Percentiles rank a stretch among this genome's conserved stretches.
phyloP scores from a whole-genome alignment of 2,113 vertebrate species.

The Holacanthus passer region DNA sequence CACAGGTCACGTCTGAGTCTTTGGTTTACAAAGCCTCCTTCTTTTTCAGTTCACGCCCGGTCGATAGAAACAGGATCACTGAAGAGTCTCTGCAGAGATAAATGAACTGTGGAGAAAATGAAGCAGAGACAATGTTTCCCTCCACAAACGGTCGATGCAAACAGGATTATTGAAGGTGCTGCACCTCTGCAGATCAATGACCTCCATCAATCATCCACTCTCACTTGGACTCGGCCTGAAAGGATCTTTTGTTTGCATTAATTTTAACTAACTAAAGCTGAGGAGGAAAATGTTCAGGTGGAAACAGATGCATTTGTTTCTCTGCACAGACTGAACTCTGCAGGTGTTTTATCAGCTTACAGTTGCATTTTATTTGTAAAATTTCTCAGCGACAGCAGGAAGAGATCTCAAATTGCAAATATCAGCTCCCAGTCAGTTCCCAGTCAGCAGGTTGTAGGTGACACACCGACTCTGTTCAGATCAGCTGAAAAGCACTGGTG shows the following conservation, averaged over 20 bases:
- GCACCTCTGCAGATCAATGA: neutral
- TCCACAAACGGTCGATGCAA: constrained; percentile 1
- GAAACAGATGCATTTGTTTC: too few relatives aligned
- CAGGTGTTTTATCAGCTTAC: too few relatives aligned
- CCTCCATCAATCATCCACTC: neutral
- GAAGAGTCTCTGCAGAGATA: neutral
- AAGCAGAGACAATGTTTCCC: neutral
- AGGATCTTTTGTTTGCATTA: too few relatives aligned
- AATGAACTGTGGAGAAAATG: neutral
- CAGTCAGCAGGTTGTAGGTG: neutral
- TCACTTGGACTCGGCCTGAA: neutral
- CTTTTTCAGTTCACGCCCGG: too few relatives aligned
- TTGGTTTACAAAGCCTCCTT: too few relatives aligned
- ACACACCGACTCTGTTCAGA: neutral
- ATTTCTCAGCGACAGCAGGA: neutral
- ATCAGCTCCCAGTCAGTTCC: too few relatives aligned
- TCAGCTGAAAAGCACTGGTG: neutral
- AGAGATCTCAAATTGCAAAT: neutral
- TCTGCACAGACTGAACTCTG: too few relatives aligned
- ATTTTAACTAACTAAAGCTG: too few relatives aligned
- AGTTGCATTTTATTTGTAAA: neutral
- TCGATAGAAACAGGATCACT: neutral
- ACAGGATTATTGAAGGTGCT: neutral
- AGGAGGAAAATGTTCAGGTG: too few relatives aligned
- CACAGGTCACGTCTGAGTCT: too few relatives aligned